Conservation (phyloP, 2,888 invertebrate genomes). For the Galerucella pusilla region DNA sequence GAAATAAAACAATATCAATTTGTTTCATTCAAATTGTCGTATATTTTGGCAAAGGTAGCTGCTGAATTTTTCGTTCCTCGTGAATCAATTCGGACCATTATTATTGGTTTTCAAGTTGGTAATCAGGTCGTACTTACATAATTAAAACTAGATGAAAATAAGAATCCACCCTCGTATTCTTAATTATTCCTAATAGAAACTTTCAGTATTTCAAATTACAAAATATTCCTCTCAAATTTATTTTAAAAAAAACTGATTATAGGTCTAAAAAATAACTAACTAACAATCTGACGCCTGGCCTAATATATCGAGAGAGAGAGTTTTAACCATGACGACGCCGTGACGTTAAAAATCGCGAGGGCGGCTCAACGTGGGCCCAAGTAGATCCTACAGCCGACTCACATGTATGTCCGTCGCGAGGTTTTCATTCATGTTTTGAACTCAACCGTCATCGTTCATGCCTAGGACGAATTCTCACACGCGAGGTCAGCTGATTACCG, state of each 20-base stretch:
- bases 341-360: slow-evolving; percentile 60
- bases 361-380: slow-evolving; percentile 59
- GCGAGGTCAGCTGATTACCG: slow-evolving; percentile 26
- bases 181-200: no score
- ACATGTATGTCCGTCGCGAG: slow-evolving; percentile 43
- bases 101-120: no score
- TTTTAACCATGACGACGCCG: slow-evolving; percentile 59
- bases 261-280: background rate
- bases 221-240: no score
- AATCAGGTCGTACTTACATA: no score
- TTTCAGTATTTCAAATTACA: no score
- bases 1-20: no score
- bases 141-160: no score
- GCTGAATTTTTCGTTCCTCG: no score
- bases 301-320: slow-evolving; percentile 25
- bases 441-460: slow-evolving; percentile 32
- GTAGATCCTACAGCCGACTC: slow-evolving; percentile 45
- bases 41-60: no score
- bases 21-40: no score
- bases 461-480: slow-evolving; percentile 26
- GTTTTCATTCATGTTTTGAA: slow-evolving; percentile 51
- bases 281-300: slow-evolving; percentile 13
- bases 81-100: no score
- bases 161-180: no score
- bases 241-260: background rate